Base-by-base conservation (phyloP, 2,797 vertebrate genomes). In the Sphenopsis melanotis region DNA sequence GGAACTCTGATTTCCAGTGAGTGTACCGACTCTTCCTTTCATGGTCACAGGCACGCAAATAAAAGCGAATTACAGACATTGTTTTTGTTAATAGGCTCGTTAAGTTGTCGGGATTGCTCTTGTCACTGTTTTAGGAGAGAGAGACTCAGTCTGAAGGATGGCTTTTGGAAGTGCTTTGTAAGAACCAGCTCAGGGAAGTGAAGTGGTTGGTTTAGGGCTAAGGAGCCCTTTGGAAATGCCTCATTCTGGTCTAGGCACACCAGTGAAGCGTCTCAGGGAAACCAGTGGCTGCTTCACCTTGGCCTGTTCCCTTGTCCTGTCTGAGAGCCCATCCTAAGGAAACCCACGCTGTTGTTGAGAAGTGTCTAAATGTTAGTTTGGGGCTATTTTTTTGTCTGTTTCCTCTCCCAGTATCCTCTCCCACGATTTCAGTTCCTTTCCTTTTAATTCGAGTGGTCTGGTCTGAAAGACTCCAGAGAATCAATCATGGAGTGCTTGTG, bases 361-460 rank as follows among this genome's bases (percentile, higher is more conserved):
- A 53, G 7, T 22, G 12, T 30, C 19, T 24, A 15, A 53, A 57
- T 34, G 21, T 6, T 41, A 6, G 10, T 41, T 52, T 55, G 32
- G 8, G 15, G 9, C 0, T 15, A 7, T 29, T 10, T 8, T 22
- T 34, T 32, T 13, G 5, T 17, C 42, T 8, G 2, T 16, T 56
- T 77, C 12, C 3, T 47, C 30, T 77, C 32, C 19, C 18, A 22
- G 4, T 22, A 8, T 22, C 15, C 11, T 81, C 61, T 32, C 37
- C 36, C 4, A 21, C 0, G 0, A 13, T 37, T 88, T 81, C 4
- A 17, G n/a, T 30, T 75, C 0, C 18, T 71, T 74, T 57, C 32
- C 27, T 81, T 42, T 12, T 4, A 47, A 18, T 26, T 74, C 2
- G 9, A 41, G 18, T 36, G 39, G 24, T 77, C 8, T 32, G n/a